Conservation (phyloP, 2,888 invertebrate genomes). For the Silvanus unidentatus region DNA sequence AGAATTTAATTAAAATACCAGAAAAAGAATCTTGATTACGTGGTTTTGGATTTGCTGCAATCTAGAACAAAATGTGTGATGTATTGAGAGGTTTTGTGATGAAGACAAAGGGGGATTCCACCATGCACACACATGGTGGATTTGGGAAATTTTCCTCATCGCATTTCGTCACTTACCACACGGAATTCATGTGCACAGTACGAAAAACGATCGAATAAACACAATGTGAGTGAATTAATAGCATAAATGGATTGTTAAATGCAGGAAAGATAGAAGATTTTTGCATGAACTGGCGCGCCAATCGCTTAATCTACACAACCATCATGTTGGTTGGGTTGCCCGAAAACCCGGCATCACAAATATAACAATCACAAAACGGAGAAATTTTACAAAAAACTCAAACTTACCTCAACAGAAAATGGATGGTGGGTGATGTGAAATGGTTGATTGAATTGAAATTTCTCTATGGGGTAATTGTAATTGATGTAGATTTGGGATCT, state of each 20-base stretch:
- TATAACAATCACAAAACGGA: not conserved
- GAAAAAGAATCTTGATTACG: not conserved
- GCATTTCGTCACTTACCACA: too few relatives aligned
- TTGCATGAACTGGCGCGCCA: too few relatives aligned
- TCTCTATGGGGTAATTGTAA: too few relatives aligned
- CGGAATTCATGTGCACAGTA: not conserved
- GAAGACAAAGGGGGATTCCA: conserved; percentile 6
- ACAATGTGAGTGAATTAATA: not conserved
- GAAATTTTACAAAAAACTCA: conserved; percentile 13
- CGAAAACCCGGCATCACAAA: conserved; percentile 1
- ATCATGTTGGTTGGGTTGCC: not conserved
- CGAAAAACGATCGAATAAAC: not conserved
- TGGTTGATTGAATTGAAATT: too few relatives aligned
- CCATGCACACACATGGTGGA: conserved; percentile 13
- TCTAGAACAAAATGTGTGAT: conserved; percentile 1
- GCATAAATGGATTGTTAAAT: too few relatives aligned
- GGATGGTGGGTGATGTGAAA: not conserved
- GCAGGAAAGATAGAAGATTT: too few relatives aligned
- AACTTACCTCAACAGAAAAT: conserved; percentile 16
- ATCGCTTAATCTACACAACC: too few relatives aligned
- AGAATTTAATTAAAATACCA: conserved; percentile 27
- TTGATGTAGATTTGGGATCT: too few relatives aligned
- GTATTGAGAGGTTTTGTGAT: not conserved
- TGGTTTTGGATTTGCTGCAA: not conserved
- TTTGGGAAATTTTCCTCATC: too few relatives aligned